Evolutionary conservation across 2,888 invertebrate genomes (phyloP), one percentile per base, ranked within the genome.

Genomic region (Lymantria dispar): DNA sequence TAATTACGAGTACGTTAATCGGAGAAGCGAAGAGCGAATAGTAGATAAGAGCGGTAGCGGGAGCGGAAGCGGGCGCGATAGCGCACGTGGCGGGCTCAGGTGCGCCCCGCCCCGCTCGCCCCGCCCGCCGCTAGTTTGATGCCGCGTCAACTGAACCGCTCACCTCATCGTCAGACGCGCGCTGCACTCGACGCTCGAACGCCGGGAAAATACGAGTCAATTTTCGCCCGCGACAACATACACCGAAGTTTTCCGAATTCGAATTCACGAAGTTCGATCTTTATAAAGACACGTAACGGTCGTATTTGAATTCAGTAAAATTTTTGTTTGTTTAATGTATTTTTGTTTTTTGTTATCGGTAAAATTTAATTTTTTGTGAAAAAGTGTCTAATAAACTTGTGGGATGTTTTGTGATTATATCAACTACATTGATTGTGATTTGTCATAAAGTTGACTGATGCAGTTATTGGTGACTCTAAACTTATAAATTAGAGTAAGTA

Each of bases 161-260:
- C 82, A 83, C 85, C 83, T 83, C 80, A 70, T 76, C 78, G 83
- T 81, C 83, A 83, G 81, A 83, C 82, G 84, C 85, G 83, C 83
- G 82, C 86, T 84, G 84, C 87, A 89, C 85, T 89, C 88, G 85
- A 87, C 87, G 89, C 85, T 77, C 83, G 91, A 85, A 85, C 83
- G 88, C 87, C 85, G 91, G 88, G 87, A 87, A 90, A 90, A 86
- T 81, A 87, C 85, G 83, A 85, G 78, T 78, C 82, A 85, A 85
- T 89, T 88, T 88, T 86, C 88, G 79, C 76, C n/a, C 85, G 87
- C 85, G 87, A 64, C 75, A 70, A 67, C 58, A 63, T 75, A 73
- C 78, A 72, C 62, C 76, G 80, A 83, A 87, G 80, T 87, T 88
- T 83, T 80, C 80, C 79, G 74, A 75, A 75, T 73, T 76, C 74